phyloP scores from a whole-genome alignment of 2,888 invertebrate genomes.

The Lathronympha strigana region DNA sequence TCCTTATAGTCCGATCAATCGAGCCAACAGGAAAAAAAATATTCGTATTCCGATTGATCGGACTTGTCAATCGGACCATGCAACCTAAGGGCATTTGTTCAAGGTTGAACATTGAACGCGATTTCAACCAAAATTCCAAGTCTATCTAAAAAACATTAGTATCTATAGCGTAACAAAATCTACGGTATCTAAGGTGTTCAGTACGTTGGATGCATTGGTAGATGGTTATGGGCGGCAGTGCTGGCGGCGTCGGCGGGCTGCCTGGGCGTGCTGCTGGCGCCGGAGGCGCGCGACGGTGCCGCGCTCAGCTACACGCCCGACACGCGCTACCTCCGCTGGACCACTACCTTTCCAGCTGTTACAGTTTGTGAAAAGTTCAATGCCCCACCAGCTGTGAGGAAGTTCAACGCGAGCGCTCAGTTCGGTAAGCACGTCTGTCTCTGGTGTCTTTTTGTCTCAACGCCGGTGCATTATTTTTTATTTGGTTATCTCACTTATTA shows the following conservation, averaged over 20 bases:
- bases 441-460: no score
- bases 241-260: conserved; percentile 80
- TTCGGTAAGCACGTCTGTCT: conserved; percentile 14
- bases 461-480: no score
- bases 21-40: no score
- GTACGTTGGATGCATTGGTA: neutral
- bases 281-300: conserved; percentile 71
- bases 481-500: no score
- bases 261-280: conserved; percentile 76
- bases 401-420: conserved; percentile 46
- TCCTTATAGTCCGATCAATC: no score
- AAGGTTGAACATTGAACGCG: no score
- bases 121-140: no score
- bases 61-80: no score
- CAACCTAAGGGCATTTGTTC: no score
- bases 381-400: conserved; percentile 51
- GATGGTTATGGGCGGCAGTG: conserved; percentile 74
- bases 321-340: conserved; percentile 85
- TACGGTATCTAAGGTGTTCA: neutral
- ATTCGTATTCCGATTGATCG: no score
- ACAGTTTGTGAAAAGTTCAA: conserved; percentile 84
- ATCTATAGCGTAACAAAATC: no score
- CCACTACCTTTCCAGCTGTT: conserved; percentile 85
- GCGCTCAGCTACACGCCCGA: conserved; percentile 85
- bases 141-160: no score